Conservation (phyloP, 2,797 vertebrate species). For the Notolepis coatsorum region DNA sequence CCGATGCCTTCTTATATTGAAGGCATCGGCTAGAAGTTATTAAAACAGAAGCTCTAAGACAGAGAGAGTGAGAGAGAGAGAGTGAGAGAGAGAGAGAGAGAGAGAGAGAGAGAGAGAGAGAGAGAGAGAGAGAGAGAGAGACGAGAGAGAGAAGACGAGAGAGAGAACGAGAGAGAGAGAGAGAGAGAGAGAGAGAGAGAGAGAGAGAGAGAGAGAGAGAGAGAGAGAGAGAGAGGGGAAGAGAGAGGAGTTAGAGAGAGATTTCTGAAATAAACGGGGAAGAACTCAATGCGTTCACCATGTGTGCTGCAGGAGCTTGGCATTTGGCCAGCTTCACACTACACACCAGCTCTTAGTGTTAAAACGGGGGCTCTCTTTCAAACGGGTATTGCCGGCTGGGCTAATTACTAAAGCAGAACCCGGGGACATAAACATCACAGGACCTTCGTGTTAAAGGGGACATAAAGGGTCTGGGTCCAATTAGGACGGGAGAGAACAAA, state of each 20-base stretch:
- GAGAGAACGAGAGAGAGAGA: background rate
- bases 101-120: background rate
- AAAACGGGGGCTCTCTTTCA: constrained; percentile 53
- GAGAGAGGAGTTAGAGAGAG: constrained; percentile 23
- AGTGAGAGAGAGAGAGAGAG: background rate
- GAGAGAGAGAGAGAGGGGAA: background rate
- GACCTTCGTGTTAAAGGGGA: constrained; percentile 40
- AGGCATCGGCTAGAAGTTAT: constrained; percentile 68
- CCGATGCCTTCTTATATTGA: constrained; percentile 65
- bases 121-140: constrained; percentile 18
- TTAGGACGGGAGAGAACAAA: constrained; percentile 21
- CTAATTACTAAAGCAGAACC: constrained; percentile 71
- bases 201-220: constrained; percentile 23
- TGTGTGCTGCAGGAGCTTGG: constrained; percentile 69
- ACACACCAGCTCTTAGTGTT: constrained; percentile 49
- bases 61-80: background rate
- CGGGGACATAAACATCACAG: constrained; percentile 63
- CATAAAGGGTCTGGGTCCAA: constrained; percentile 30
- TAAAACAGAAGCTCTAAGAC: constrained; percentile 79
- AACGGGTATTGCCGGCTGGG: constrained; percentile 58
- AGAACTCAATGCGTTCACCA: constrained; percentile 71
- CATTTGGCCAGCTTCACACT: constrained; percentile 62
- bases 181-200: background rate
- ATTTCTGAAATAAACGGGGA: constrained; percentile 62
- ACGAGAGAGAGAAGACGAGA: constrained; percentile 30